phyloP scores from a whole-genome alignment of 2,888 invertebrate species.

The Alviniconcha strummeri region DNA sequence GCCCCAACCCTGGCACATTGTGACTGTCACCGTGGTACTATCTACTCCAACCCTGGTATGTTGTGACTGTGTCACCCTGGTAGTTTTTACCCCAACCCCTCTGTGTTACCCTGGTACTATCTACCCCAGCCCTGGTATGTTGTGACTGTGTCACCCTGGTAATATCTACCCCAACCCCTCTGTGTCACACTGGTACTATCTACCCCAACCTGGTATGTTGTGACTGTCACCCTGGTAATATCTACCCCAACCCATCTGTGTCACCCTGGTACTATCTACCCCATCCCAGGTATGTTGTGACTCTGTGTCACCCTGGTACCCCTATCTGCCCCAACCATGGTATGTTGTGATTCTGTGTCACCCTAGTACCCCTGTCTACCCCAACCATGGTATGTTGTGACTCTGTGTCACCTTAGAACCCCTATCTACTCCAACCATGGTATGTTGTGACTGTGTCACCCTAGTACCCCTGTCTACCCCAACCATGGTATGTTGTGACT shows the following conservation, averaged over 20 bases:
- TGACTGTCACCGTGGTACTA: too few relatives aligned
- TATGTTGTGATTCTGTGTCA: too few relatives aligned
- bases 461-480: slow-evolving; percentile 48
- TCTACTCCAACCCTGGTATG: too few relatives aligned
- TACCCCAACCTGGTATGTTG: too few relatives aligned
- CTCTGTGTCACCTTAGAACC: too few relatives aligned
- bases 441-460: too few relatives aligned
- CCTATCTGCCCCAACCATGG: slow-evolving; percentile 43
- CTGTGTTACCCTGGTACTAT: slow-evolving; percentile 49
- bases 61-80: slow-evolving; percentile 48
- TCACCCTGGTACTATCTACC: slow-evolving; percentile 72
- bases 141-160: not conserved
- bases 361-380: slow-evolving; percentile 74
- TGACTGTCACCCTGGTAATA: too few relatives aligned
- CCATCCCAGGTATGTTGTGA: slow-evolving; percentile 43
- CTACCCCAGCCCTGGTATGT: slow-evolving; percentile 74
- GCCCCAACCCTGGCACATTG: too few relatives aligned
- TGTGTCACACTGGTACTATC: too few relatives aligned
- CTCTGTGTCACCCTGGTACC: slow-evolving; percentile 32
- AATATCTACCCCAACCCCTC: slow-evolving; percentile 74
- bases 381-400: slow-evolving; percentile 72
- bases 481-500: too few relatives aligned
- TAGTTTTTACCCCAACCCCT: slow-evolving; percentile 36
- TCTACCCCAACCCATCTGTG: too few relatives aligned
- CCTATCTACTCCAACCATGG: not conserved